These are phyloP conservation scores for Xiphias gladius DNA, from an alignment of 2,113 vertebrate genomes.

Conservation along the genomic window DNA sequence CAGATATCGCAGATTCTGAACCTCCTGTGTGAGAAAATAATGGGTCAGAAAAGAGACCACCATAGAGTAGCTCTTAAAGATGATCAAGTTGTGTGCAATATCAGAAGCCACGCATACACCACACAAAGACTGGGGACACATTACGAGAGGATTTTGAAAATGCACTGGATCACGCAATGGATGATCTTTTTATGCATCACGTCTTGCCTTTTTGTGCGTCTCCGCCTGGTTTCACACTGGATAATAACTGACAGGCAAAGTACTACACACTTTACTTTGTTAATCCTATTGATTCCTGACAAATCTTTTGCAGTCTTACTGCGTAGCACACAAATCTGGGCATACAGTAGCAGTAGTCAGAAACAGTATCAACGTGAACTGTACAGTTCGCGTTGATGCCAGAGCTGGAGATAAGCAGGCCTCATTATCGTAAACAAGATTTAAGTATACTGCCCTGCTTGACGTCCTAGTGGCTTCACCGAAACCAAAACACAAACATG, in stretches of 20 bases:
- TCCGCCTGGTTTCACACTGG: neutral
- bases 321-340: neutral
- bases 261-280: neutral
- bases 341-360: neutral
- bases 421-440: neutral
- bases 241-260: neutral
- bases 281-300: neutral
- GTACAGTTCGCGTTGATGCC: no score
- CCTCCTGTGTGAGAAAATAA: constrained; percentile 85
- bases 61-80: neutral
- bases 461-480: no score
- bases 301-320: neutral
- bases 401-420: no score
- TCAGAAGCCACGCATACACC: neutral
- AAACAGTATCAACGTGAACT: neutral
- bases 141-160: constrained; percentile 30
- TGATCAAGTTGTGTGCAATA: neutral
- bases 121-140: constrained; percentile 36
- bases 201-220: neutral
- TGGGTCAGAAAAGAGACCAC: constrained; percentile 12
- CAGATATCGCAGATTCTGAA: constrained; percentile 90
- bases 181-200: no score
- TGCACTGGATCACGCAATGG: neutral
- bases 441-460: neutral
- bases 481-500: no score